A percentile compares a stretch with the other conserved stretches of the same genome.
These are phyloP conservation scores for Phalacrocorax carbo DNA, from an alignment of 2,113 vertebrate species.

Conservation along the genomic window DNA sequence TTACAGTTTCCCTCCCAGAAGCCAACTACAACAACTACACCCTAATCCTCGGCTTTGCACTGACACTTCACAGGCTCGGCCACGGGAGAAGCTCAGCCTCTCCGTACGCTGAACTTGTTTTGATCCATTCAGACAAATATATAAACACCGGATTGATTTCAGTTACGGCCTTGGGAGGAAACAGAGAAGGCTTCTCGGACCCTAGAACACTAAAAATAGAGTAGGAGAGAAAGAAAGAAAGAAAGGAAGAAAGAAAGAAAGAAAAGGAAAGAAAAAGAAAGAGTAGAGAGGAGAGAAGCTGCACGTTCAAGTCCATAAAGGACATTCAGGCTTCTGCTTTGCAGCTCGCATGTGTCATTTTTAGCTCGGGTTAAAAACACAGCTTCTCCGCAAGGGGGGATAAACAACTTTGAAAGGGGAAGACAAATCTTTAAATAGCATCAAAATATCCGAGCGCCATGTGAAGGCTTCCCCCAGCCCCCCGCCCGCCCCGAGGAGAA, in stretches of 20 bases:
- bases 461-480: neutral
- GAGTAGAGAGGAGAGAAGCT: neutral
- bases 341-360: constrained; percentile 10
- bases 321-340: neutral
- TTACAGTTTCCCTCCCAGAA: constrained; percentile 3
- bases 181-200: neutral
- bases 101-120: neutral
- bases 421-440: constrained; percentile 38
- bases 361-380: constrained; percentile 21
- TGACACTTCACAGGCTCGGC: neutral
- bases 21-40: constrained; percentile 20
- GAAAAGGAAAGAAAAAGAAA: neutral
- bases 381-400: neutral
- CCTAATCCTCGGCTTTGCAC: constrained; percentile 27
- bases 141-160: neutral
- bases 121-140: neutral
- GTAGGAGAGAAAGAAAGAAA: neutral
- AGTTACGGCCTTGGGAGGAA: neutral
- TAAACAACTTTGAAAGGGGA: neutral
- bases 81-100: neutral
- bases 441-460: neutral
- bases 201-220: neutral
- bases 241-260: neutral
- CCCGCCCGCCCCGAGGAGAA: neutral
- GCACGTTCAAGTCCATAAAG: neutral